Evolutionary conservation across 2,797 vertebrate genomes (phyloP), one percentile per base, ranked within the genome.

Genomic region (Anableps anableps): DNA sequence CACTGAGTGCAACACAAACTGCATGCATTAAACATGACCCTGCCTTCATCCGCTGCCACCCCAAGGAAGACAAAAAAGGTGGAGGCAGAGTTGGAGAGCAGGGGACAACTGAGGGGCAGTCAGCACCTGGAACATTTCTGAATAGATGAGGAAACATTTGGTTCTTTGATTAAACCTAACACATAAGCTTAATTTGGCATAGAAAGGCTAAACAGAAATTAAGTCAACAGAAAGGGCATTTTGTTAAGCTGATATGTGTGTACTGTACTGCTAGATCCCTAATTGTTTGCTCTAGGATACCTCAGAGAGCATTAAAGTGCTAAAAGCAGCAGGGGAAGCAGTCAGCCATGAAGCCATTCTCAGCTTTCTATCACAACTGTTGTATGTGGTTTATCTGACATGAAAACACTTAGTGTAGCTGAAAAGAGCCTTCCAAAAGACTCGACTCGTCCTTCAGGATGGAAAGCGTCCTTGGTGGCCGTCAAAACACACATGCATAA

Each of bases 21-120:
- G 74, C 93, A 94, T 95, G 94, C 95, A 96, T 96, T 96, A 96
- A 95, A 95, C 95, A 96, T 95, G 90, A 91, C 86, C 91, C 81
- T 90, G 82, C 82, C 85, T 92, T 89, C 86, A 78, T 83, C 86
- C 89, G 91, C 88, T 80, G 89, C 88, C 88, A 75, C 85, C 72
- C 86, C 87, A 79, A 68, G 82, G 85, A 75, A 83, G 88, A 91
- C 86, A 86, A 84, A 86, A 70, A 77, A 90, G 90, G 88, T 80
- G 51, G 82, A 90, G 87, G 64, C 74, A 82, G 78, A 87, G 80
- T 70, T 36, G 2, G 29, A 77, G 51, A 70, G 23, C 74, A 14
- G 47, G 36, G 47, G 76, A 75, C 36, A 51, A 55, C n/a, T 51
- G 29, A 58, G 72, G 50, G 74, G 68, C 55, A 75, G 73, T 51